Conservation (phyloP, 2,113 vertebrate species). For the Bufo bufo region DNA sequence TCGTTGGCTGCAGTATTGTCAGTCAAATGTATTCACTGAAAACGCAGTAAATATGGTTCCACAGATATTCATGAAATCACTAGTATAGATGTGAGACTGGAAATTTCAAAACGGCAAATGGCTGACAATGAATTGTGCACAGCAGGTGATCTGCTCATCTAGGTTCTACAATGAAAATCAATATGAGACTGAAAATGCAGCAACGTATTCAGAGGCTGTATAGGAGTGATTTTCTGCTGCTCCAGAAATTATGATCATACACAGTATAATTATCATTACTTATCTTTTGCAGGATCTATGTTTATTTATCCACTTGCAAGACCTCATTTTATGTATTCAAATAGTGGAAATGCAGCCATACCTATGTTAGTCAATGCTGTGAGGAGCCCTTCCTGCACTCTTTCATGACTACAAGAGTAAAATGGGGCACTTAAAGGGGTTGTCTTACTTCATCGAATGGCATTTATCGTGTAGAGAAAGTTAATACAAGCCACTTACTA, state of each 20-base stretch:
- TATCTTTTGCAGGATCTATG: background rate
- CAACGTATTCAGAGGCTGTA: background rate
- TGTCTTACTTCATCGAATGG: too few species aligned
- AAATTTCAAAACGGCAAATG: background rate
- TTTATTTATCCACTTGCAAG: background rate
- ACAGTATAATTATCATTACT: background rate
- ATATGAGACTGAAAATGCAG: background rate
- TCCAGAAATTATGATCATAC: background rate
- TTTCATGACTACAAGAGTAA: too few species aligned
- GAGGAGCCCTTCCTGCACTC: too few species aligned
- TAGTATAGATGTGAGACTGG: background rate
- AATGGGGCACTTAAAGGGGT: too few species aligned
- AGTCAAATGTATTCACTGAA: background rate
- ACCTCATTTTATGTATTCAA: too few species aligned
- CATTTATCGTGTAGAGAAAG: too few species aligned
- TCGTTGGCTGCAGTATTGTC: background rate
- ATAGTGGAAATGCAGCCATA: background rate
- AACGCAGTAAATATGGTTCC: background rate
- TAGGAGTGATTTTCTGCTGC: background rate
- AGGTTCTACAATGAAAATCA: background rate
- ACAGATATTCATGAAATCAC: background rate
- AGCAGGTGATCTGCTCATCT: background rate
- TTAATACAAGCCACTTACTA: too few species aligned
- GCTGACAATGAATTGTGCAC: slow-evolving; percentile 1
- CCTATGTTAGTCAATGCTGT: too few species aligned